Evolutionary conservation across 2,888 invertebrate genomes (phyloP).

Genomic region (Cosmopolites sordidus): DNA sequence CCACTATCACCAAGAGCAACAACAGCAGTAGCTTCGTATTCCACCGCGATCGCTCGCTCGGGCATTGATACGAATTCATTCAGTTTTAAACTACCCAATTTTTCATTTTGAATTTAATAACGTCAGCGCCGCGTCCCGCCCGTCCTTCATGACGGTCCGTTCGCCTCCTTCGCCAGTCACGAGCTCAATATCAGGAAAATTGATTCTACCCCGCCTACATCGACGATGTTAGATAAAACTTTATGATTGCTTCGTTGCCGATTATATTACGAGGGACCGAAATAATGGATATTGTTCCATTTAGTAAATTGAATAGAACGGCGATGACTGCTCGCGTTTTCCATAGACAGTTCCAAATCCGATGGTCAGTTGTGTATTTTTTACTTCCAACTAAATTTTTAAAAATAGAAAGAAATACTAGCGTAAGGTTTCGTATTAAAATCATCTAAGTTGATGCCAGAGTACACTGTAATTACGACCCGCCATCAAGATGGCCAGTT

Average conservation of each 20-base stretch:
- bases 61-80: too few species aligned
- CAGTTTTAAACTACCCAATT: constrained; percentile 51
- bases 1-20: too few species aligned
- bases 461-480: too few species aligned
- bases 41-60: too few species aligned
- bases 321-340: not conserved
- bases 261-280: not conserved
- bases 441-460: too few species aligned
- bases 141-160: constrained; percentile 15
- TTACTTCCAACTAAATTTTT: too few species aligned
- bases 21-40: too few species aligned
- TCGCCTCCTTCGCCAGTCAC: constrained; percentile 39
- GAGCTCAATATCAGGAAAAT: constrained; percentile 49
- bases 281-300: constrained; percentile 7
- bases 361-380: too few species aligned
- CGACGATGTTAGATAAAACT: constrained; percentile 5
- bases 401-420: too few species aligned
- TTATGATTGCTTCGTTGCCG: constrained; percentile 15
- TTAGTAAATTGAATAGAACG: not conserved
- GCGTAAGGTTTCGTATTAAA: too few species aligned
- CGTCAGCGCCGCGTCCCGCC: constrained; percentile 42
- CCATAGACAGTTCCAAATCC: too few species aligned
- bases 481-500: too few species aligned
- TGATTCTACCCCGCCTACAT: constrained; percentile 36
- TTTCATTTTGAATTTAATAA: constrained; percentile 51